Evolutionary conservation across 2,113 vertebrate genomes (phyloP), one percentile per base, ranked within the genome.

Genomic region (Scalopus aquaticus): DNA sequence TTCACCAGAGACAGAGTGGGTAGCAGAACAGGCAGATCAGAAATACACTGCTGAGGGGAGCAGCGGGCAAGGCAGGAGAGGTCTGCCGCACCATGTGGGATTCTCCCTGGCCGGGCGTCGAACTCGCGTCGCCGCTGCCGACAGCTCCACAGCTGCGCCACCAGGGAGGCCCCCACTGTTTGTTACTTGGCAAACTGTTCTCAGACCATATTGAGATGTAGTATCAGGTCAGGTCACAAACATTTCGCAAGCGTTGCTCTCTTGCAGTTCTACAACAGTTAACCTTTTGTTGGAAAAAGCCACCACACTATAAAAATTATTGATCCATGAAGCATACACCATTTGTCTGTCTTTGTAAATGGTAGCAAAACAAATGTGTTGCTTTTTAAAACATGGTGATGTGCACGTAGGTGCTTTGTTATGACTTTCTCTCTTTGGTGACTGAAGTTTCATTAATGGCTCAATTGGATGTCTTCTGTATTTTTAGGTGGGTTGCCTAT

Each of bases 401-500:
- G 7, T 42, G 44, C 32, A 20, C 12, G 46, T 9, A 24, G 32
- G 6, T 79, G n/a, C 2, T 65, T 94, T 28, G 39, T 74, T 28
- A 17, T 65, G 12, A 26, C 82, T 89, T 90, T 88, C 82, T 89
- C 89, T 88, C 82, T 84, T 72, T 72, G 32, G 84, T 64, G 76
- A 72, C n/a, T 92, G 6, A 19, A 22, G 9, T 94, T 96, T 90
- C 65, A 76, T 91, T 83, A 76, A 35, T 94, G 37, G 81, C 69
- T 96, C 73, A 44, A 11, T 56, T 90, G 93, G 49, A 1, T 94
- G 32, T 93, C 93, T 56, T 97, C 74, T 97, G 49, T 76, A 46
- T 96, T 95, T 98, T 24, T 96, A 99, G 99, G 64, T 99, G 99
- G 99, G 98, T 99, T 97, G 98, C 98, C 74, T 99, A 99, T 85